Percentiles rank a stretch among this genome's conserved stretches.
Evolutionary conservation across 2,113 vertebrate genomes (phyloP).

Genomic region (Pteronura brasiliensis): DNA sequence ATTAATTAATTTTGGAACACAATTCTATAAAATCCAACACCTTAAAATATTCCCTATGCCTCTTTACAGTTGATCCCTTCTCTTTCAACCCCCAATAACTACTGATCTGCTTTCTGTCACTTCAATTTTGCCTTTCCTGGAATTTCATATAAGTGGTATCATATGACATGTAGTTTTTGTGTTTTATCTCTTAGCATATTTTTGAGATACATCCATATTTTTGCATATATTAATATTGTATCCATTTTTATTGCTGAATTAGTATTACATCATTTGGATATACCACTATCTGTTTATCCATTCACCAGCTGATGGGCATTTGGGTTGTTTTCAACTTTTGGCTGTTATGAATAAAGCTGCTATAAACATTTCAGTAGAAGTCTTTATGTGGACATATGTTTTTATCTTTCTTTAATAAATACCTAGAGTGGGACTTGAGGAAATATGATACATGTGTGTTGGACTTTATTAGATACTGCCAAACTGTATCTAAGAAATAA

Average conservation of each 20-base stretch:
- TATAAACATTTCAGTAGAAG: background rate
- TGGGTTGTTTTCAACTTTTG: background rate
- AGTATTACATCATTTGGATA: background rate
- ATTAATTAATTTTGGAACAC: background rate
- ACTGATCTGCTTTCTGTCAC: background rate
- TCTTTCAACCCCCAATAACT: background rate
- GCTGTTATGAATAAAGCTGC: background rate
- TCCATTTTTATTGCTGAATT: background rate
- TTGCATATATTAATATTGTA: background rate
- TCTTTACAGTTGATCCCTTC: background rate
- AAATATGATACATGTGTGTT: background rate
- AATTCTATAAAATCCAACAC: background rate
- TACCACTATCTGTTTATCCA: background rate
- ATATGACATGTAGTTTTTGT: background rate
- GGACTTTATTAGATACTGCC: background rate
- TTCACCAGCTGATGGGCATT: background rate
- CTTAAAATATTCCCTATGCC: background rate
- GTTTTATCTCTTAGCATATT: background rate
- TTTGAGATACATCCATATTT: background rate
- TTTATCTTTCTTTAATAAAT: background rate
- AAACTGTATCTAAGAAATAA: background rate
- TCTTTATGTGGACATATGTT: background rate
- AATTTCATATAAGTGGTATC: background rate
- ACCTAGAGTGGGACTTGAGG: background rate
- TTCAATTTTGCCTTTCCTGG: background rate